phyloP scores from a whole-genome alignment of 2,113 vertebrate genomes.

The Monopterus albus region DNA sequence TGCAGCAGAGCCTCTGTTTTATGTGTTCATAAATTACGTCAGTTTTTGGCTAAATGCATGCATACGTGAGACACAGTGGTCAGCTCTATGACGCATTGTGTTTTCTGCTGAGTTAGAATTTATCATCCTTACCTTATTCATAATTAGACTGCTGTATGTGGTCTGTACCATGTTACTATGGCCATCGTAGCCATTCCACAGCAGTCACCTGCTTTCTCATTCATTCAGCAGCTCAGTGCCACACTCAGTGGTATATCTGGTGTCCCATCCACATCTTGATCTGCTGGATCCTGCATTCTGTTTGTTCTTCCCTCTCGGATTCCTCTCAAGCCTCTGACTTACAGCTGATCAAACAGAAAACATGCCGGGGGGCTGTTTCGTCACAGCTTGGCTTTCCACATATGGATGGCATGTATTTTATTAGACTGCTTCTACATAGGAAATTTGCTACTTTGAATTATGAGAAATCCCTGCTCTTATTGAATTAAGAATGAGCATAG shows the following conservation, averaged over 20 bases:
- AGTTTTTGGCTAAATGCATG: no score
- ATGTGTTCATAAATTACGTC: not conserved
- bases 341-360: constrained; percentile 41
- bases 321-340: no score
- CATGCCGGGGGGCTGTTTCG: not conserved
- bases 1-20: not conserved
- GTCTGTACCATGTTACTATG: not conserved
- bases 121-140: not conserved
- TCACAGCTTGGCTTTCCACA: not conserved
- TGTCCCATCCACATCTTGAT: constrained; percentile 11
- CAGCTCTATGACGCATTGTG: not conserved
- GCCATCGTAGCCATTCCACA: not conserved
- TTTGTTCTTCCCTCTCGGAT: constrained; percentile 7
- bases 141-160: not conserved
- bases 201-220: constrained; percentile 1
- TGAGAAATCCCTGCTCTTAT: not conserved
- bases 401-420: not conserved
- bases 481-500: not conserved
- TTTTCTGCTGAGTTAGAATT: not conserved
- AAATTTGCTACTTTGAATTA: not conserved
- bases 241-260: not conserved
- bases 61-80: not conserved
- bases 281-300: constrained; percentile 36
- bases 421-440: not conserved
- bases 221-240: not conserved